Percentiles rank a stretch among this genome's conserved stretches.
Conservation (phyloP, 2,113 vertebrate genomes). For the Otocyon megalotis region DNA sequence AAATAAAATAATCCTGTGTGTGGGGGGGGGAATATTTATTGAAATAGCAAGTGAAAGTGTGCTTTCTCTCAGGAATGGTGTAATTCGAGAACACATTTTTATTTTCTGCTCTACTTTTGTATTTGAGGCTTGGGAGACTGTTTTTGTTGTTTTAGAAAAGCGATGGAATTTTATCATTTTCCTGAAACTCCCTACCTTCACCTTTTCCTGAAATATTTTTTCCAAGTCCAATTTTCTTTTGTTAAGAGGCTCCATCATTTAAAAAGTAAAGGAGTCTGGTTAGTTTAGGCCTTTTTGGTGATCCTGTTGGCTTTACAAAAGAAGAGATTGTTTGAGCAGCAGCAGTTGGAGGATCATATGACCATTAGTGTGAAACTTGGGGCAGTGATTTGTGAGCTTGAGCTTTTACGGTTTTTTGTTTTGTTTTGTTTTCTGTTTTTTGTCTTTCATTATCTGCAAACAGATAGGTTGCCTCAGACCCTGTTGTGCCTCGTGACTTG, state of each 20-base stretch:
- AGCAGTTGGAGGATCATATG: not conserved
- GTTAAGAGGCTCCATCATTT: constrained; percentile 30
- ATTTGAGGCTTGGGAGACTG: constrained; percentile 40
- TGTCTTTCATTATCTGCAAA: constrained; percentile 8
- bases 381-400: not conserved
- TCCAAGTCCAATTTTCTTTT: constrained; percentile 45
- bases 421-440: not conserved
- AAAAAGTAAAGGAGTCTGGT: not conserved
- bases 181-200: constrained; percentile 66
- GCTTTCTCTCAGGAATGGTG: not conserved
- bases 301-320: constrained; percentile 38
- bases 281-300: not conserved
- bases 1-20: not conserved
- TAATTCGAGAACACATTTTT: not conserved
- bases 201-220: constrained; percentile 70
- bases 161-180: constrained; percentile 71
- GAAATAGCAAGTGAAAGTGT: not conserved
- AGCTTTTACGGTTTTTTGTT: not conserved
- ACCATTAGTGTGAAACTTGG: not conserved
- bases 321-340: constrained; percentile 57
- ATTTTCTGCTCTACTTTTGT: constrained; percentile 55
- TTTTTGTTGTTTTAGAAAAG: constrained; percentile 61
- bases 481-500: not conserved
- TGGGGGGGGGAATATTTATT: not conserved
- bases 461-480: not conserved